phyloP scores from a whole-genome alignment of 2,888 invertebrate species.

The Pogonocherus hispidulus region DNA sequence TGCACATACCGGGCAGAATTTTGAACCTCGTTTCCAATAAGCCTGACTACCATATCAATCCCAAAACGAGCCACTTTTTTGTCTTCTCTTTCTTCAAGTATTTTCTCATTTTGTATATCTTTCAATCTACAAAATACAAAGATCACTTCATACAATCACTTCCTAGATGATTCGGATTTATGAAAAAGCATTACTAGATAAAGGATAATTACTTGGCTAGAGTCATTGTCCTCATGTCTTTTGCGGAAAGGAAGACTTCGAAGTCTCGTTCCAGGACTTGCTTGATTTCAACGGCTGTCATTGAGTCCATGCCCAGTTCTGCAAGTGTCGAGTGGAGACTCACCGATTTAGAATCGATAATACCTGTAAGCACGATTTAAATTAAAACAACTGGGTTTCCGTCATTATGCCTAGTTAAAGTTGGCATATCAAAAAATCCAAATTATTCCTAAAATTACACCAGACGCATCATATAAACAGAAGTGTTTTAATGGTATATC shows the following conservation, averaged over 20 bases:
- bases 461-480: no score
- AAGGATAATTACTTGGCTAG: conserved; percentile 75
- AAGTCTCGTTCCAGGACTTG: conserved; percentile 91
- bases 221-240: conserved; percentile 86
- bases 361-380: conserved; percentile 3
- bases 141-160: no score
- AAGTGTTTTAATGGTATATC: no score
- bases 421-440: no score
- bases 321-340: conserved; percentile 82
- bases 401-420: no score
- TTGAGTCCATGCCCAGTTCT: conserved; percentile 95
- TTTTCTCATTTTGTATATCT: conserved; percentile 12
- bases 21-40: neutral
- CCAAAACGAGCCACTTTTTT: neutral
- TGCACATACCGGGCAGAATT: neutral
- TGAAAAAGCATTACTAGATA: no score
- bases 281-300: conserved; percentile 97
- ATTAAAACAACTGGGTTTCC: neutral
- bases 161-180: no score
- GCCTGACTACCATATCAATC: neutral
- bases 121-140: conserved; percentile 6
- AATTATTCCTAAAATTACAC: no score
- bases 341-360: conserved; percentile 75
- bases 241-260: conserved; percentile 86
- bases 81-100: neutral